Conservation (phyloP, 1,140 invertebrate genomes). For the Tribolium madens region DNA sequence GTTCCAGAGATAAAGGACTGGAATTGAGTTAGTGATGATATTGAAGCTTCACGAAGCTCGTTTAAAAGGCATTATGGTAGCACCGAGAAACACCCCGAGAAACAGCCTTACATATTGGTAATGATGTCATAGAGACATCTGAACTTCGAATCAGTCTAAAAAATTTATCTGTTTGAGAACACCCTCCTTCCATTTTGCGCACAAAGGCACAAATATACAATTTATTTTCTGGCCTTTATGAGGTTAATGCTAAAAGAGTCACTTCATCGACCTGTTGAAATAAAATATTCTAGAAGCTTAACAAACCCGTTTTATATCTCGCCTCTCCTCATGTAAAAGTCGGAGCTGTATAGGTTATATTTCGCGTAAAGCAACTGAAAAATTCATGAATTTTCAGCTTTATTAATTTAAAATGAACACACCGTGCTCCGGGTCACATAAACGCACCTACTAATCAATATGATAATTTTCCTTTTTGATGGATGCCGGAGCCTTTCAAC, state of each 20-base stretch:
- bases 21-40: conserved; percentile 15
- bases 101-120: not conserved
- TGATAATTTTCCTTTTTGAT: conserved; percentile 8
- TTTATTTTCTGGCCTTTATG: not conserved
- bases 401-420: conserved; percentile 7
- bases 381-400: conserved; percentile 17
- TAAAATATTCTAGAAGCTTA: conserved; percentile 25
- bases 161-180: not conserved
- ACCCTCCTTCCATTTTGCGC: not conserved
- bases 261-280: conserved; percentile 10
- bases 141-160: not conserved
- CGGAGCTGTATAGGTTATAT: not conserved
- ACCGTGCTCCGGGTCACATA: not conserved
- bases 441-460: conserved; percentile 3
- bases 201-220: not conserved
- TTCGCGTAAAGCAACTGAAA: not conserved
- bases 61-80: conserved; percentile 13
- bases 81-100: not conserved
- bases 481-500: not conserved
- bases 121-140: not conserved
- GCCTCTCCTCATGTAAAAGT: not conserved
- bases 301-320: conserved; percentile 5
- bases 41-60: conserved; percentile 10
- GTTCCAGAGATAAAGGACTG: conserved; percentile 9
- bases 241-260: not conserved